Evolutionary conservation across 2,888 invertebrate genomes (phyloP).

Genomic region (Cerceris ruficornis): DNA sequence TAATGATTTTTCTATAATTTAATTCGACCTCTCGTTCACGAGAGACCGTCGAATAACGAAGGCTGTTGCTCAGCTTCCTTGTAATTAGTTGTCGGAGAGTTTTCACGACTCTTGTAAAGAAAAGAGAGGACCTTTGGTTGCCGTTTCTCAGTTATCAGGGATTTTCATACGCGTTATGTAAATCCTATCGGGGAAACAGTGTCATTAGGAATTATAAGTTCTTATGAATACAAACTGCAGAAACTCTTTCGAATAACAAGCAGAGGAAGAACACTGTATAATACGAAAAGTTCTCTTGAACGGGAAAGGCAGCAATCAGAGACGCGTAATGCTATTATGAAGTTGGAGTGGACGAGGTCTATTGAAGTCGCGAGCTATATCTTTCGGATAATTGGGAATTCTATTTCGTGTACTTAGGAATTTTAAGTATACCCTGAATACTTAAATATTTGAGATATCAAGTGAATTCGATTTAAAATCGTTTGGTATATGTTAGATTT

Average conservation of each 20-base stretch:
- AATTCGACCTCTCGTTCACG: too few species aligned
- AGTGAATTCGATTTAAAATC: too few species aligned
- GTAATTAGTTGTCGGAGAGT: background rate
- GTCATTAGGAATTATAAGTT: background rate
- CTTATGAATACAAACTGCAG: background rate
- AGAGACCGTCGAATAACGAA: too few species aligned
- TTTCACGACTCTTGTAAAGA: too few species aligned
- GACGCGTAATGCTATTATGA: background rate
- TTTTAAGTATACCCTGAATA: too few species aligned
- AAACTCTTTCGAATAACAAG: background rate
- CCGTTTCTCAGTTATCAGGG: background rate
- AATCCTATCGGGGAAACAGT: background rate
- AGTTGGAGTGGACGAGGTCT: background rate
- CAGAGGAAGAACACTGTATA: background rate
- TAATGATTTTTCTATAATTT: too few species aligned
- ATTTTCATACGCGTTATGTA: background rate
- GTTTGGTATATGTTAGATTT: too few species aligned
- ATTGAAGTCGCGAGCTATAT: slow-evolving; percentile 5
- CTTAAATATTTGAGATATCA: too few species aligned
- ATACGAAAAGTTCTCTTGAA: background rate
- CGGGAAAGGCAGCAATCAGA: background rate
- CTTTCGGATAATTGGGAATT: too few species aligned
- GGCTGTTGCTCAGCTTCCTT: too few species aligned
- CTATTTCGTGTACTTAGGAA: too few species aligned
- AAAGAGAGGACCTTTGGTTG: background rate